Evolutionary conservation across 30 jellyfish, hydroid and myxozoan species (phyloP), one percentile per base, ranked within the genome.

Genomic region (Aurelia aurita complex sp. Pacific): DNA sequence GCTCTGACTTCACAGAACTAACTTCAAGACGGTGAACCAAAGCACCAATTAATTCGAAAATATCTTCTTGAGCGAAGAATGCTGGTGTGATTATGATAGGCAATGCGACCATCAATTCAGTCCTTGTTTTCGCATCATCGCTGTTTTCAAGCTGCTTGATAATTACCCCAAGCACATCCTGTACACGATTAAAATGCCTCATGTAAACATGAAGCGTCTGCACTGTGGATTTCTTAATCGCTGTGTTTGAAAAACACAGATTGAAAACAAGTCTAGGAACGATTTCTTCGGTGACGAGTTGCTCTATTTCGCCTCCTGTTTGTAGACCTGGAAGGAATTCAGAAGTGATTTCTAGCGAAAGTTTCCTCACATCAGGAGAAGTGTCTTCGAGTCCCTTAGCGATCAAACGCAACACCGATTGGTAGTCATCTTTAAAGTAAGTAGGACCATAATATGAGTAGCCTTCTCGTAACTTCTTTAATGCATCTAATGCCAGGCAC

Each of bases 11-110:
- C 29, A 67, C 93, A 33, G 92, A 81, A 80, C 92, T 85, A 53
- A 65, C 65, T 55, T 75, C 90, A 36, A 94, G 80, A 59, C 92
- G 85, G 60, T 65, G 88, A 29, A 94, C 89, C 17, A 89, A 77
- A 10, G 95, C 80, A 40, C 88, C 55, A 18, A 94, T 81, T 32
- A 89, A 38, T 40, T 77, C 96, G 32, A 70, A 83, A 18, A 82
- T 69, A 60, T 88, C 96, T 32, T 70, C 93, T 51, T 77, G 80
- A 46, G 95, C 95, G 80, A 94, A 88, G 80, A 94, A 46, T 23
- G 86, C 96, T 8, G 96, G 90, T n/a, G 97, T 76, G 2, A 94
- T 85, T 4, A 94, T 68, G 42, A 92, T 89, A n/a, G 98, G 98
- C 73, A 94, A 73, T 6, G 97, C 91, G 42, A 88, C 87, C 90